These are phyloP conservation scores for Poicephalus gulielmi DNA, from an alignment of 2,113 vertebrate species.

Conservation along the genomic window DNA sequence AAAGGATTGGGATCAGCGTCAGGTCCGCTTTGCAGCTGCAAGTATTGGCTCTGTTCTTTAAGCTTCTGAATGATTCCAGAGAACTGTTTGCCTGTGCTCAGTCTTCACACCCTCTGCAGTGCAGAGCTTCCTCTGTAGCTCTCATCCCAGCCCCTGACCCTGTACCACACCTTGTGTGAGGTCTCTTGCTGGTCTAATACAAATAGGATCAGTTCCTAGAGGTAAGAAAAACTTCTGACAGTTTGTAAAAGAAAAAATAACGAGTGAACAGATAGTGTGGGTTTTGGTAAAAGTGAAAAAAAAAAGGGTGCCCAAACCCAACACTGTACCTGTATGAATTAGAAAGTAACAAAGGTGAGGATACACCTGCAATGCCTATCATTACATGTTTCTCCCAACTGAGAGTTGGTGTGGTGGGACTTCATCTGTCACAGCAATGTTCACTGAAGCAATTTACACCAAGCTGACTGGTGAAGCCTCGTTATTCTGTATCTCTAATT, in stretches of 20 bases:
- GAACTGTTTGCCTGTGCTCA: neutral
- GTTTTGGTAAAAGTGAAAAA: neutral
- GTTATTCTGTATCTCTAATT: neutral
- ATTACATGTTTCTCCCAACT: neutral
- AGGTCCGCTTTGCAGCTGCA: conserved; percentile 42
- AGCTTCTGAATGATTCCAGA: neutral
- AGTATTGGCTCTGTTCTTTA: neutral
- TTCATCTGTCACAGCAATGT: neutral
- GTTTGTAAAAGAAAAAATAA: neutral
- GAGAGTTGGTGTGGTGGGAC: neutral
- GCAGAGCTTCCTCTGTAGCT: neutral
- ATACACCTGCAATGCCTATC: neutral
- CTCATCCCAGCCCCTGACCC: neutral
- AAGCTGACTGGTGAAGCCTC: neutral
- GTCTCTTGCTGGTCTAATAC: neutral
- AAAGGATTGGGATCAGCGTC: conserved; percentile 11
- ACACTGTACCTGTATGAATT: neutral
- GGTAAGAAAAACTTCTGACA: neutral
- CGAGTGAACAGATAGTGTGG: neutral
- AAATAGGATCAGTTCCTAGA: neutral
- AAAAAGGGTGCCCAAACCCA: neutral
- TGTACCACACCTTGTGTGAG: neutral
- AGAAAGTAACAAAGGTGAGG: neutral
- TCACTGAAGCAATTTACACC: neutral
- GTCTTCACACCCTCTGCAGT: neutral